Conservation (phyloP, 1,140 invertebrate genomes). For the Ceratosolen solmsi region DNA sequence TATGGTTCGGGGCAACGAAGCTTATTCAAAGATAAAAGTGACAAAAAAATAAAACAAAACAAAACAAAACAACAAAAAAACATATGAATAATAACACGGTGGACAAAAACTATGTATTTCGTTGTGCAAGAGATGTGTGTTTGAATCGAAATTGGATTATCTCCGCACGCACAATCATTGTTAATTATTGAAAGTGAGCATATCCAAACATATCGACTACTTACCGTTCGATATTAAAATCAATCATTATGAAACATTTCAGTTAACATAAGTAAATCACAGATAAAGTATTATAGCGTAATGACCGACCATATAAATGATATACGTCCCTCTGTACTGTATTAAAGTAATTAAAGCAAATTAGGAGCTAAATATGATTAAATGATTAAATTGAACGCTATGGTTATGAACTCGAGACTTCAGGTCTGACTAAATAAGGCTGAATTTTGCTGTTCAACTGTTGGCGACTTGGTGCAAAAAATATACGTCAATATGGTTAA, state of each 20-base stretch:
- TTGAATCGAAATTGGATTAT: too few relatives aligned
- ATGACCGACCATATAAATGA: slow-evolving; percentile 19
- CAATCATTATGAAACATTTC: too few relatives aligned
- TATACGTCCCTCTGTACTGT: slow-evolving; percentile 14
- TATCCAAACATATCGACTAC: too few relatives aligned
- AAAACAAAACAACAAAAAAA: not conserved
- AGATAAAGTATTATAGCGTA: slow-evolving; percentile 19
- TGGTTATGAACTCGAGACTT: slow-evolving; percentile 33
- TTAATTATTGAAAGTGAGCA: too few relatives aligned
- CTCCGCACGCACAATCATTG: too few relatives aligned
- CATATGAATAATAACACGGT: too few relatives aligned
- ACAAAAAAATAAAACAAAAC: too few relatives aligned
- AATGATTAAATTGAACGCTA: slow-evolving; percentile 36
- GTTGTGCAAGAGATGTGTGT: too few relatives aligned
- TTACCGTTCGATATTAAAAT: too few relatives aligned
- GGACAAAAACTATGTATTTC: too few relatives aligned
- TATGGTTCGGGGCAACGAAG: too few relatives aligned
- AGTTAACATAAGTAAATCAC: slow-evolving; percentile 18
- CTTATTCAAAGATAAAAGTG: too few relatives aligned
- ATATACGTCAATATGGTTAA: slow-evolving; percentile 39
- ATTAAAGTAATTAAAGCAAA: slow-evolving; percentile 29
- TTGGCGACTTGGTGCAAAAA: slow-evolving; percentile 40
- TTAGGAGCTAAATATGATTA: slow-evolving; percentile 46
- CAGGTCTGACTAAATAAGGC: slow-evolving; percentile 42
- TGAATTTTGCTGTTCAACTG: slow-evolving; percentile 44